Conservation (phyloP, 2,888 invertebrate genomes). For the Agrotis exclamationis region DNA sequence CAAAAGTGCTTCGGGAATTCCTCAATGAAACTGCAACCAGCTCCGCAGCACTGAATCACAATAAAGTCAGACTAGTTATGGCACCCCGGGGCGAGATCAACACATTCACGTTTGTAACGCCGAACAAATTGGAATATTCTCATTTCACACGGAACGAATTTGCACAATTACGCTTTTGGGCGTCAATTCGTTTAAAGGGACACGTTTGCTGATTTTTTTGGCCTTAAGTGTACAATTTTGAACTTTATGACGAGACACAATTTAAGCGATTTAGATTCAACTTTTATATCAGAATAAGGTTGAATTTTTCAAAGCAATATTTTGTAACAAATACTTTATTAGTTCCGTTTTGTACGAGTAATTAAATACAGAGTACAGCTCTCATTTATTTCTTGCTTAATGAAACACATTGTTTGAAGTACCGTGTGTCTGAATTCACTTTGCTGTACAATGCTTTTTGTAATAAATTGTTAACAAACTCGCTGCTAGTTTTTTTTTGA, state of each 20-base stretch:
- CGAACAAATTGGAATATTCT: constrained; percentile 64
- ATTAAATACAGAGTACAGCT: constrained; percentile 41
- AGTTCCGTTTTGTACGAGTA: constrained; percentile 28
- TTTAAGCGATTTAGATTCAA: neutral
- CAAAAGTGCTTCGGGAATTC: constrained; percentile 49
- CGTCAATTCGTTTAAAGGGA: constrained; percentile 32
- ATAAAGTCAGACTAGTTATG: constrained; percentile 63
- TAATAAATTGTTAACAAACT: constrained; percentile 27
- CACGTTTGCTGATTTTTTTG: constrained; percentile 5
- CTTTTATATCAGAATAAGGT: constrained; percentile 1
- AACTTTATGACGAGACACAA: neutral
- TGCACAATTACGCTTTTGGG: constrained; percentile 49
- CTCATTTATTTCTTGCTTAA: constrained; percentile 44
- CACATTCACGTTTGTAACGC: constrained; percentile 60
- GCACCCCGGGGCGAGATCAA: constrained; percentile 56
- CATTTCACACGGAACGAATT: constrained; percentile 54
- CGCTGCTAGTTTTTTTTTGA: constrained; percentile 9
- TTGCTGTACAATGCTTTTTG: constrained; percentile 24
- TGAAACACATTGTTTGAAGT: constrained; percentile 56
- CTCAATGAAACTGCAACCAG: constrained; percentile 54
- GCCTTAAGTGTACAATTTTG: constrained; percentile 25
- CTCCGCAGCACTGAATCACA: constrained; percentile 63
- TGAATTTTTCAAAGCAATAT: constrained; percentile 14
- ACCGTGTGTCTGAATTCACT: constrained; percentile 31
- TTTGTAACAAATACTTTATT: constrained; percentile 12